Conservation (phyloP, 2,113 vertebrate genomes). For the Psilopsiagon aymara region DNA sequence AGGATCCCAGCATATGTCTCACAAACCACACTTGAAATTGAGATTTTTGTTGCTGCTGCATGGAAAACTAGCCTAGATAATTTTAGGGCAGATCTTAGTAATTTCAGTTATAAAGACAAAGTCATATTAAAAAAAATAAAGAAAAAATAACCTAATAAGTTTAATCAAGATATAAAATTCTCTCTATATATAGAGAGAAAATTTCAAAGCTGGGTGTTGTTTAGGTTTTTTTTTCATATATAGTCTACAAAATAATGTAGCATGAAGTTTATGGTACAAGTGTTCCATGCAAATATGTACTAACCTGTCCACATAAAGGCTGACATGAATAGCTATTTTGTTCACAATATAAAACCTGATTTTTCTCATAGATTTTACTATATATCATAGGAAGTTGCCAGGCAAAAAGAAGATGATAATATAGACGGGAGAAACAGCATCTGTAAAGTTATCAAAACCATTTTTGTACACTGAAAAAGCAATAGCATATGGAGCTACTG, state of each 20-base stretch:
- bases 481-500: not conserved
- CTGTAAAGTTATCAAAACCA: not conserved
- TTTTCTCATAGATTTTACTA: not conserved
- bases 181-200: not conserved
- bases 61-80: not conserved
- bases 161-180: not conserved
- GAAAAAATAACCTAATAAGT: not conserved
- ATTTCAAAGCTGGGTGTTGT: not conserved
- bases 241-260: not conserved
- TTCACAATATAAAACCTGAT: not conserved
- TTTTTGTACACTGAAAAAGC: not conserved
- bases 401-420: not conserved
- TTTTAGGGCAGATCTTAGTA: not conserved
- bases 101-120: not conserved
- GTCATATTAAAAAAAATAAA: not conserved
- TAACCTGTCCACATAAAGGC: not conserved
- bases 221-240: not conserved
- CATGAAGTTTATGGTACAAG: not conserved
- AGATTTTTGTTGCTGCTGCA: not conserved
- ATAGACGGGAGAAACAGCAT: not conserved
- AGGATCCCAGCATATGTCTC: constrained; percentile 26
- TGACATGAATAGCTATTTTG: not conserved
- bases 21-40: not conserved
- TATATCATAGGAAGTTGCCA: not conserved
- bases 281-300: not conserved